phyloP scores from a whole-genome alignment of 1,140 invertebrate genomes.

The Probaryconus sp. region DNA sequence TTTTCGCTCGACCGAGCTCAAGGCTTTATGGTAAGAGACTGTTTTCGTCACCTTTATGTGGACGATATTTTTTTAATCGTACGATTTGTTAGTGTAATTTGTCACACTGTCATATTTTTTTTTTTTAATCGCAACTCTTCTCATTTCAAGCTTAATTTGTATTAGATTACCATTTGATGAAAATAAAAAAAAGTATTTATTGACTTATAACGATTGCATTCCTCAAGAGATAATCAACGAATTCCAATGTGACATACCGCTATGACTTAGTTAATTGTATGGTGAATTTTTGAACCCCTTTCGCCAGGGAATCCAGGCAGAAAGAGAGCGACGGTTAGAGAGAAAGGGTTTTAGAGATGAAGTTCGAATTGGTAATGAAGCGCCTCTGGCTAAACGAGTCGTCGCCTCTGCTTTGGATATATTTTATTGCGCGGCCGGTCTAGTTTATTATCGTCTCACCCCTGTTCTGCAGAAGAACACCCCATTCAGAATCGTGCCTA shows the following conservation, averaged over 20 bases:
- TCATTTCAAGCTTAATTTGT: neutral
- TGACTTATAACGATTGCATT: slow-evolving; percentile 64
- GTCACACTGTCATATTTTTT: neutral
- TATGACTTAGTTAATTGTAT: slow-evolving; percentile 74
- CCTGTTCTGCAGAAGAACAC: slow-evolving; percentile 16
- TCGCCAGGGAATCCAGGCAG: slow-evolving; percentile 16
- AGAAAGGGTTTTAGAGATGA: slow-evolving; percentile 76
- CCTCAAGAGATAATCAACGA: slow-evolving; percentile 56
- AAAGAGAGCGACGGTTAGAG: slow-evolving; percentile 33
- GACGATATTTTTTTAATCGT: slow-evolving; percentile 12
- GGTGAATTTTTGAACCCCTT: slow-evolving; percentile 70
- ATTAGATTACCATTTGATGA: no score
- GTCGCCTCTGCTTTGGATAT: slow-evolving; percentile 76
- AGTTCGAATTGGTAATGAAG: slow-evolving; percentile 77
- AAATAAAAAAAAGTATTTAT: slow-evolving; percentile 17
- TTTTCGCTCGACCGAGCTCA: slow-evolving; percentile 64
- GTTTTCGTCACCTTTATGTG: slow-evolving; percentile 16
- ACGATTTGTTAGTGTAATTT: slow-evolving; percentile 29
- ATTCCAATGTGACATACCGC: slow-evolving; percentile 63
- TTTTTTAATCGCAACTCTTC: neutral
- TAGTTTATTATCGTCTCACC: slow-evolving; percentile 75
- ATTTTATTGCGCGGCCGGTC: slow-evolving; percentile 76
- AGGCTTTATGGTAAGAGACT: slow-evolving; percentile 46
- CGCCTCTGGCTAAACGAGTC: slow-evolving; percentile 73
- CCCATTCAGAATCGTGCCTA: slow-evolving; percentile 26